Conservation (phyloP, 2,888 invertebrate genomes). For the Macrophya alboannulata region DNA sequence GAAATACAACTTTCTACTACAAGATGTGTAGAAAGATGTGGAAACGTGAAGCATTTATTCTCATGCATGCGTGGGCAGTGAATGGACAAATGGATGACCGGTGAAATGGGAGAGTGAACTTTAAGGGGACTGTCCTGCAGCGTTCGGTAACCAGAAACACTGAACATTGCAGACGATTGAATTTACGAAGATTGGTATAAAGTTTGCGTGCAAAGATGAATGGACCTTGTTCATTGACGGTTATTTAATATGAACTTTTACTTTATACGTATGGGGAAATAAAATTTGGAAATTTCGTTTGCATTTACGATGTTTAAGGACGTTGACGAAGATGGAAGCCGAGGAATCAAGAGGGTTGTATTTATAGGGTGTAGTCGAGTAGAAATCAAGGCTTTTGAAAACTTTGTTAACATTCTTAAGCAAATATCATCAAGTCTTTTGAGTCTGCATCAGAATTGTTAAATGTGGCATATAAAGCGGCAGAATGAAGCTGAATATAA, state of each 20-base stretch:
- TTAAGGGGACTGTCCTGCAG: not conserved
- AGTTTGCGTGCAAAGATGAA: not conserved
- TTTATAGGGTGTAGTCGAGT: not conserved
- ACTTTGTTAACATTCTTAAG: slow-evolving; percentile 11
- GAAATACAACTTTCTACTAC: not conserved
- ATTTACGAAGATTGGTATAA: not conserved
- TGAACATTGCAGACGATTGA: not conserved
- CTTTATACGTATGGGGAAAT: not conserved
- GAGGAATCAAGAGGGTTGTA: slow-evolving; percentile 11
- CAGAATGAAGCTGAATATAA: not conserved
- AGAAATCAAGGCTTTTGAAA: not conserved
- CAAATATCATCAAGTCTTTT: slow-evolving; percentile 11
- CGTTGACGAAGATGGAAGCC: not conserved
- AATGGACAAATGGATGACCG: slow-evolving; percentile 1
- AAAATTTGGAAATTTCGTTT: not conserved
- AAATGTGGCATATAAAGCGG: not conserved
- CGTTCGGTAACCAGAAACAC: not conserved
- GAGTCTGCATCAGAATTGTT: not conserved
- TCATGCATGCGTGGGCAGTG: slow-evolving; percentile 26
- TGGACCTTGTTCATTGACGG: not conserved
- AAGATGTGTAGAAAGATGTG: not conserved
- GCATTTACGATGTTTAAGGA: not conserved
- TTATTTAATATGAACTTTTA: not conserved
- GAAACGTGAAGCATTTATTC: not conserved
- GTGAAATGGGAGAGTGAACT: not conserved